Base-by-base conservation (phyloP, 2,888 invertebrate species). In the Scaeva pyrastri region DNA sequence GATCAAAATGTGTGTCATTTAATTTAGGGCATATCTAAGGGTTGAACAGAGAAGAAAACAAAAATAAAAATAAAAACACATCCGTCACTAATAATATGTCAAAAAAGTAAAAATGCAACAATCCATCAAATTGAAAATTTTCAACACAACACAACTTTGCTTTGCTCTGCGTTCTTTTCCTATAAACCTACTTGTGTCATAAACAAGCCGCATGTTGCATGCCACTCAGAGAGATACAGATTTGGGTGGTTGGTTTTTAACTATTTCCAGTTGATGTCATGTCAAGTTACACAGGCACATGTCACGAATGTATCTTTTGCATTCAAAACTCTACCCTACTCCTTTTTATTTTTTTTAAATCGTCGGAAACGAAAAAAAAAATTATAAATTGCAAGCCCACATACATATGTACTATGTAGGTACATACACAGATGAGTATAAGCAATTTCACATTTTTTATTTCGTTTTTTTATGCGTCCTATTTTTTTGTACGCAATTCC, bases 201-300 rank as follows among this genome's bases (percentile, higher is more conserved):
- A 36, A 48, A 56, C 64, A 50, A 68, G 52, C 45, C 31, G 79
- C 60, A 58, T 80, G 75, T 70, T 80, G 68, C 70, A 70, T 62
- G 62, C 75, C 74, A 80, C 80, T 70, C 55, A 68, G n/a, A 11
- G 19, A 58, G 21, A n/a, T 8, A 31, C 31, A 31, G 31, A 31
- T 73, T 23, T 19, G 75, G 76, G 71, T 83, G 79, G 78, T 56
- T 72, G 45, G 21, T 39, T 19, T 78, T 79, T 55, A 75, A 74
- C 70, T 79, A 74, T 71, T 84, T 84, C 52, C 60, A 70, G 79
- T 74, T 68, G 41, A 45, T 83, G 81, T 84, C 78, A 74, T 79
- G 74, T 79, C 70, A 74, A 56, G 70, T 74, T 84, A 55, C 74
- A 64, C 26, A 74, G 83, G 83, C 79, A 84, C 79, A 84, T 81